Conservation (phyloP, 2,113 vertebrate species). For the Spea bombifrons region DNA sequence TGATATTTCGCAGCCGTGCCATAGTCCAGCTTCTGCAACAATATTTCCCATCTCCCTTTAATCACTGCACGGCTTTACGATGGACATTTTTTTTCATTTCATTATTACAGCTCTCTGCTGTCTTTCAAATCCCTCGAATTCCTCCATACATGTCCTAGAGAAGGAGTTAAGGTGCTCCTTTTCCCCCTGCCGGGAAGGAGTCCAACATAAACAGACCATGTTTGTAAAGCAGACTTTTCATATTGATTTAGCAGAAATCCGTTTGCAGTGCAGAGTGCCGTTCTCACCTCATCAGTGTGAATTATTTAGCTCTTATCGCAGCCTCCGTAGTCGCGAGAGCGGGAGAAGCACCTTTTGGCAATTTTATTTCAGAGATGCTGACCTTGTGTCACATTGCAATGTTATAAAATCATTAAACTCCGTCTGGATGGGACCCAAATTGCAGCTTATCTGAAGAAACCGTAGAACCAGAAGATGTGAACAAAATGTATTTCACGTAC, state of each 20-base stretch:
- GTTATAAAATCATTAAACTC: conserved; percentile 40
- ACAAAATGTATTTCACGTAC: background rate
- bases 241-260: conserved; percentile 44
- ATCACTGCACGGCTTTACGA: background rate
- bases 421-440: conserved; percentile 37
- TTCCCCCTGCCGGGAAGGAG: background rate
- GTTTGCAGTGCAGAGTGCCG: conserved; percentile 34
- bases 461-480: background rate
- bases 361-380: conserved; percentile 43
- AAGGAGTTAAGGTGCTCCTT: conserved; percentile 12
- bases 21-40: background rate
- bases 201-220: conserved; percentile 34
- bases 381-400: conserved; percentile 45
- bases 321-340: conserved; percentile 31
- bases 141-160: conserved; percentile 9
- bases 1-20: background rate
- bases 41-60: background rate
- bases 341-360: conserved; percentile 36
- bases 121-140: background rate
- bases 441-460: conserved; percentile 25
- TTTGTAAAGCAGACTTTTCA: conserved; percentile 30
- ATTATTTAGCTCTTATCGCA: conserved; percentile 47
- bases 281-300: conserved; percentile 47
- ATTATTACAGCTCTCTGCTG: background rate
- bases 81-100: background rate